Percentiles rank a stretch among this genome's conserved stretches.
Evolutionary conservation across 2,888 invertebrate species (phyloP).

Genomic region (Ceraclea dissimilis): DNA sequence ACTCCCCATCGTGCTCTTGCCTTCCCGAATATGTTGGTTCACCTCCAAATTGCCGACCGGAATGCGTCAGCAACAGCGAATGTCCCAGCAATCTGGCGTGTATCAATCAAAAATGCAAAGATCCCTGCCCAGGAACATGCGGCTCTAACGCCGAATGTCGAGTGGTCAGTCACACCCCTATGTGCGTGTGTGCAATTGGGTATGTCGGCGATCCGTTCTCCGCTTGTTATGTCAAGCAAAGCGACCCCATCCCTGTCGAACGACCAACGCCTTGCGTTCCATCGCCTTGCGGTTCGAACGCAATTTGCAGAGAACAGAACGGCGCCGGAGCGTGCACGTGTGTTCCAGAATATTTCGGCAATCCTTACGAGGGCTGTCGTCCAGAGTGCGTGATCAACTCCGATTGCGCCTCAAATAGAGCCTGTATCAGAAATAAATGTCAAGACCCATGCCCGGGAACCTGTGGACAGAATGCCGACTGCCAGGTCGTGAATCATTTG

Average conservation of each 20-base stretch:
- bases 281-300: conserved; percentile 67
- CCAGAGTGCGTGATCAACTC: conserved; percentile 70
- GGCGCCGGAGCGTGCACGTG: conserved; percentile 67
- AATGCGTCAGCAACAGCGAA: conserved; percentile 66
- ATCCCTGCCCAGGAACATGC: conserved; percentile 67
- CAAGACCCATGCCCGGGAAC: conserved; percentile 68
- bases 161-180: conserved; percentile 65
- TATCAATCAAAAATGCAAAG: conserved; percentile 62
- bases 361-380: conserved; percentile 61
- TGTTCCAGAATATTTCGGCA: conserved; percentile 55
- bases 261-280: conserved; percentile 55
- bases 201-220: conserved; percentile 67
- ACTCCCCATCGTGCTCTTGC: conserved; percentile 63
- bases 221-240: conserved; percentile 46
- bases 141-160: conserved; percentile 63
- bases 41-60: conserved; percentile 66
- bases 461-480: conserved; percentile 65
- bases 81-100: conserved; percentile 61
- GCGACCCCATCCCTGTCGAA: conserved; percentile 34
- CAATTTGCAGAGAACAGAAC: conserved; percentile 60
- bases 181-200: conserved; percentile 58
- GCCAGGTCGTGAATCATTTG: conserved; percentile 63
- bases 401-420: conserved; percentile 63
- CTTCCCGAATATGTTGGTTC: conserved; percentile 57
- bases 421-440: conserved; percentile 69